phyloP scores from a whole-genome alignment of 2,113 vertebrate genomes.

The Mixornis gularis region DNA sequence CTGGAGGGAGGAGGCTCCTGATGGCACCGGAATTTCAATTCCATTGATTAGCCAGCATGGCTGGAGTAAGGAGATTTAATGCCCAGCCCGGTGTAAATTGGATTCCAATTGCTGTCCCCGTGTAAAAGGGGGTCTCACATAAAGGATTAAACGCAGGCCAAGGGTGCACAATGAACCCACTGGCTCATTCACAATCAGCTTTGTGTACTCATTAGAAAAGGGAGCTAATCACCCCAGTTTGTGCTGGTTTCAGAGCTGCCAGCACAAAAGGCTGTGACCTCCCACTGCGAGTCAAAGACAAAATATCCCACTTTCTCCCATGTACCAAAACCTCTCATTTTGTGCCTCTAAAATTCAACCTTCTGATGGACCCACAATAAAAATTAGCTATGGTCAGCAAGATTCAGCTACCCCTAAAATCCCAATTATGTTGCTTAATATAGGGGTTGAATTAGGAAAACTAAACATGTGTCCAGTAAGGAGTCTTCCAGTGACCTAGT shows the following conservation, averaged over 20 bases:
- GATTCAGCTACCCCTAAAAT: background rate
- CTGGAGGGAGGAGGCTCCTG: constrained; percentile 13
- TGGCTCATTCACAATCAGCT: constrained; percentile 64
- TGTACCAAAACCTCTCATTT: background rate
- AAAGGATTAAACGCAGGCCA: constrained; percentile 60
- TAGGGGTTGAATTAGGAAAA: background rate
- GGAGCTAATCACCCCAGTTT: constrained; percentile 58
- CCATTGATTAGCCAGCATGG: constrained; percentile 37
- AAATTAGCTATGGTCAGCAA: constrained; percentile 25
- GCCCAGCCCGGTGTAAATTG: constrained; percentile 32
- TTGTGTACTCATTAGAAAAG: constrained; percentile 65
- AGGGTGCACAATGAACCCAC: constrained; percentile 58
- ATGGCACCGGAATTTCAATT: constrained; percentile 35
- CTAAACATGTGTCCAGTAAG: constrained; percentile 32
- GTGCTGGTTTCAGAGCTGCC: constrained; percentile 35
- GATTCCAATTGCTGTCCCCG: constrained; percentile 56
- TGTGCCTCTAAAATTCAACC: constrained; percentile 10
- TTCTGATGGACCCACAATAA: background rate
- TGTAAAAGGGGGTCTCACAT: constrained; percentile 45
- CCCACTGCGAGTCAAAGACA: constrained; percentile 49
- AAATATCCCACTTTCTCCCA: constrained; percentile 11
- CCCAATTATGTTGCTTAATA: background rate
- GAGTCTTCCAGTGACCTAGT: constrained; percentile 41
- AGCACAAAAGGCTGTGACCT: constrained; percentile 55
- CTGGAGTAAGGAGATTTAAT: constrained; percentile 37